phyloP scores from a whole-genome alignment of 2,797 vertebrate species.

The Sebastes umbrosus region DNA sequence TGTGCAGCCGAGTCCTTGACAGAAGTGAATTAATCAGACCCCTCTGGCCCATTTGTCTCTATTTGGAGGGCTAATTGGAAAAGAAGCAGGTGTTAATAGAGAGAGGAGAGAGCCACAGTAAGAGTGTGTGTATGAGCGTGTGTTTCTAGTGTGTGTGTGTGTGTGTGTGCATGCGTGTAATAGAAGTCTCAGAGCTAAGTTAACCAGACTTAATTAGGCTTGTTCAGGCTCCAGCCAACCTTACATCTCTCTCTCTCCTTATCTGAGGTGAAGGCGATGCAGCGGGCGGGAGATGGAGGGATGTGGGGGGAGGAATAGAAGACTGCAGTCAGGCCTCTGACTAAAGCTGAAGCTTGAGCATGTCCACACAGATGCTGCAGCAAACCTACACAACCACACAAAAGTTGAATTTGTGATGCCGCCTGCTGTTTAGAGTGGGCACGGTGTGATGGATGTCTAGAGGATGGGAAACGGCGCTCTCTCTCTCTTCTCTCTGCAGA shows the following conservation, averaged over 20 bases:
- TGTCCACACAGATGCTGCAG: constrained; percentile 28
- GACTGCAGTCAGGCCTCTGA: neutral
- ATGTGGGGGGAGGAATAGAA: constrained; percentile 31
- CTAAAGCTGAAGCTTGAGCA: constrained; percentile 15
- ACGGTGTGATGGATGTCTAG: neutral
- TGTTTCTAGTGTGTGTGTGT: constrained; percentile 30
- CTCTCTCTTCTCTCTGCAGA: neutral
- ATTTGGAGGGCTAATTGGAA: constrained; percentile 89
- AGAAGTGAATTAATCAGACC: constrained; percentile 87
- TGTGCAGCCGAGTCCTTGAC: constrained; percentile 84
- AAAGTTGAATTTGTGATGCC: constrained; percentile 16
- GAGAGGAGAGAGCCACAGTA: constrained; percentile 66
- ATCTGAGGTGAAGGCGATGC: constrained; percentile 48
- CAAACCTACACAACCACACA: constrained; percentile 35
- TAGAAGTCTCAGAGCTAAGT: constrained; percentile 82
- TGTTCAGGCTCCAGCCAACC: constrained; percentile 71
- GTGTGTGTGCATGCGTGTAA: constrained; percentile 69
- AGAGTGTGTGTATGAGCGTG: constrained; percentile 43
- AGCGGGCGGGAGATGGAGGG: constrained; percentile 21
- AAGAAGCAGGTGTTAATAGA: constrained; percentile 90
- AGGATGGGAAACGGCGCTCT: constrained; percentile 4
- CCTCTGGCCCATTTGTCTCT: constrained; percentile 89
- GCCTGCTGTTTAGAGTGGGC: constrained; percentile 53
- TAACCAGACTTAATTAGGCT: constrained; percentile 86
- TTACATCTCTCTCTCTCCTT: constrained; percentile 48